Evolutionary conservation across 2,113 vertebrate species (phyloP).

Genomic region (Callocephalon fimbriatum): DNA sequence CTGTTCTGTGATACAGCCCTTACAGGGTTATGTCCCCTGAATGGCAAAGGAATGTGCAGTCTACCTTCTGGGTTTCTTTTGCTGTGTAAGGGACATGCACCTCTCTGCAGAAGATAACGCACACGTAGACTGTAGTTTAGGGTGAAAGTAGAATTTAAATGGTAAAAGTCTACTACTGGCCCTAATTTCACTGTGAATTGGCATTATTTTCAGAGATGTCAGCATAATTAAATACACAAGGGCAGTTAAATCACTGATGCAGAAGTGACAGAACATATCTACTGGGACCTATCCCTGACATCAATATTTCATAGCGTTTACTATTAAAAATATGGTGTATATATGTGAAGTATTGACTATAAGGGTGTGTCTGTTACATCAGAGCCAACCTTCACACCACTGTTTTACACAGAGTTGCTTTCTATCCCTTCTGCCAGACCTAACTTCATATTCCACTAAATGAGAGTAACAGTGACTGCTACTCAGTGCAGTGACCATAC

Average conservation of each 20-base stretch:
- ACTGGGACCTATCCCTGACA: neutral
- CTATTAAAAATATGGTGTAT: neutral
- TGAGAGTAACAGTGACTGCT: neutral
- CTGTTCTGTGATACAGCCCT: neutral
- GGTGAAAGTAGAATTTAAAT: neutral
- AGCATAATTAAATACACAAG: neutral
- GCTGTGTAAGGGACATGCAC: neutral
- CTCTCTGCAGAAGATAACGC: neutral
- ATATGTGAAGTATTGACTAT: neutral
- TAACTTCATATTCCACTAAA: neutral
- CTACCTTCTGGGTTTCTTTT: neutral
- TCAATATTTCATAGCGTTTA: neutral
- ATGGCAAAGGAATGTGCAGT: neutral
- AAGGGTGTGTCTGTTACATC: neutral
- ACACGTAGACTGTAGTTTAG: neutral
- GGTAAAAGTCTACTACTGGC: neutral
- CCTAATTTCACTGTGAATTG: neutral
- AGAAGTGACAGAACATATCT: neutral
- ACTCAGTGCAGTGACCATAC: rapidly evolving
- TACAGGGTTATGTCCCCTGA: neutral
- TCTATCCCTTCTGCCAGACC: neutral
- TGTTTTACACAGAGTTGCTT: neutral
- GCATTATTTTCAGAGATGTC: neutral
- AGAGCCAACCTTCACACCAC: neutral
- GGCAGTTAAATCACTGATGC: neutral